phyloP scores from a whole-genome alignment of 92 coral and sea anemone genomes.

The Isaurus tuberculatus region DNA sequence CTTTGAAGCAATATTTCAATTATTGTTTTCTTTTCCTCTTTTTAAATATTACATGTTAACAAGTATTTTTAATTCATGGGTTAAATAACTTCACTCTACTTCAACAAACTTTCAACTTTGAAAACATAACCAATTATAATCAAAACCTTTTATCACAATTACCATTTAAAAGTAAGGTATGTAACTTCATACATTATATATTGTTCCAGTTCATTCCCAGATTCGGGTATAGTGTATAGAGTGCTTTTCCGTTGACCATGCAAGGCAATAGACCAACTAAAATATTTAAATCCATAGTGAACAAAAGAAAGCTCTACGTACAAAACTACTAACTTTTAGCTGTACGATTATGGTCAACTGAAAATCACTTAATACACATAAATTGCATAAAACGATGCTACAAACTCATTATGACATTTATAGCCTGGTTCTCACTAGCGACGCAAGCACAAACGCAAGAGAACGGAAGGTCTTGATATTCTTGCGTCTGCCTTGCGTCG shows the following conservation, averaged over 20 bases:
- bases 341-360: slow-evolving; percentile 36
- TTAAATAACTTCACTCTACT: no score
- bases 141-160: slow-evolving; percentile 19
- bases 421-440: slow-evolving; percentile 5
- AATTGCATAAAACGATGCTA: slow-evolving; percentile 28
- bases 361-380: slow-evolving; percentile 37
- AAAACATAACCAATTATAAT: no score
- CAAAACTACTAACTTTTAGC: slow-evolving; percentile 30
- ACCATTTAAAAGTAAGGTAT: slow-evolving; percentile 38
- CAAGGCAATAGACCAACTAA: slow-evolving; percentile 31
- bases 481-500: neutral
- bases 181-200: slow-evolving; percentile 31
- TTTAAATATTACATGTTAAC: no score
- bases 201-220: slow-evolving; percentile 41
- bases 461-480: slow-evolving; percentile 8
- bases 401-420: slow-evolving; percentile 29
- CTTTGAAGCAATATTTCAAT: no score
- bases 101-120: no score
- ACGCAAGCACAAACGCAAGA: neutral
- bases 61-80: no score
- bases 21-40: no score
- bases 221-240: slow-evolving; percentile 31
- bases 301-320: no score
- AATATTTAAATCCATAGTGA: slow-evolving; percentile 26
- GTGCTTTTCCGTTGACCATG: slow-evolving; percentile 38